Evolutionary conservation across 2,113 vertebrate genomes (phyloP).

Genomic region (Strix aluco): DNA sequence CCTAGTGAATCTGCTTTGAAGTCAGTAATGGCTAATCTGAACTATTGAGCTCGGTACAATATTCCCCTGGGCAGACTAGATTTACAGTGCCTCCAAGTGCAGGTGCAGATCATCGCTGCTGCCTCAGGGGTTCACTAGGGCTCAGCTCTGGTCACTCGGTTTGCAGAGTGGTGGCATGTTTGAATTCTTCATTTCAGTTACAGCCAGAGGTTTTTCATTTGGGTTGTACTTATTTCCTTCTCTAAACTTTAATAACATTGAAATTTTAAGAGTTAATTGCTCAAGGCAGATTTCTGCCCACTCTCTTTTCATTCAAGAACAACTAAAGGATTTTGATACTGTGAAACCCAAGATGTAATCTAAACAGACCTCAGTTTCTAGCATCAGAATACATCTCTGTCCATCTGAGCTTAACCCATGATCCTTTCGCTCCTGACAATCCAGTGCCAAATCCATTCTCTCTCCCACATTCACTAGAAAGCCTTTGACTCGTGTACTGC

Average conservation of each 20-base stretch:
- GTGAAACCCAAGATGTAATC: background rate
- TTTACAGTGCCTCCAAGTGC: background rate
- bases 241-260: background rate
- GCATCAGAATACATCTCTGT: background rate
- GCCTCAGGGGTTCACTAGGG: fast-evolving
- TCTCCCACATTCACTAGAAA: background rate
- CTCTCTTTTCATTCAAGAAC: background rate
- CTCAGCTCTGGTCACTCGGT: background rate
- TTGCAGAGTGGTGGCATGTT: background rate
- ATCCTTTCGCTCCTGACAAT: background rate
- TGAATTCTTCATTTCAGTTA: background rate
- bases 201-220: background rate
- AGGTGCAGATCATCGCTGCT: background rate
- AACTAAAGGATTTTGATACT: background rate
- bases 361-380: background rate
- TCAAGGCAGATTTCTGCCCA: background rate
- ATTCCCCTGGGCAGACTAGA: background rate
- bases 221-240: background rate
- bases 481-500: background rate
- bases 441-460: background rate
- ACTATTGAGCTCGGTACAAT: background rate
- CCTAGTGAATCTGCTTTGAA: background rate
- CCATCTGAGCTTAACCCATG: background rate
- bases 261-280: background rate
- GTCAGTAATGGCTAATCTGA: background rate